Evolutionary conservation across 2,888 invertebrate species (phyloP).

Genomic region (Linyphia triangularis): DNA sequence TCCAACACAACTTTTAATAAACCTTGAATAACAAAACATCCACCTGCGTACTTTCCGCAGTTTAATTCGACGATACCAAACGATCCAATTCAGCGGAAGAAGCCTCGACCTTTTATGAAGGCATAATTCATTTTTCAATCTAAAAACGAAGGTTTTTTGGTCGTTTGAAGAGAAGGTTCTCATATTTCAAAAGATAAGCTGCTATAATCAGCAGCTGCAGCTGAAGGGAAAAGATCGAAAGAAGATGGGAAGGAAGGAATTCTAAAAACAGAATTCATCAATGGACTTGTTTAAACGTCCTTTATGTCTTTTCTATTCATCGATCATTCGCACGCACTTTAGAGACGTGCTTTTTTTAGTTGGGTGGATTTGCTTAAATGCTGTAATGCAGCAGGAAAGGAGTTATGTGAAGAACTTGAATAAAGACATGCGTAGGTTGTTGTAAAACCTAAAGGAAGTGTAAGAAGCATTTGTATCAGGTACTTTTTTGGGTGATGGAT

Average conservation of each 20-base stretch:
- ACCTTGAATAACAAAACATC: background rate
- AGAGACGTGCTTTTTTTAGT: too few relatives aligned
- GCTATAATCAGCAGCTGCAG: background rate
- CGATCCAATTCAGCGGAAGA: background rate
- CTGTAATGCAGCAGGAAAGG: too few relatives aligned
- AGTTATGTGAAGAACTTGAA: too few relatives aligned
- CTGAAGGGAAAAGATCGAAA: background rate
- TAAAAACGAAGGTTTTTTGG: background rate
- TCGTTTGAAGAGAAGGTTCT: conserved; percentile 1
- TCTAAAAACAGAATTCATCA: background rate
- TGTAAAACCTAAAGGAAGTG: too few relatives aligned
- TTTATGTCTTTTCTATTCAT: conserved; percentile 9
- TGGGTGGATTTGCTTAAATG: too few relatives aligned
- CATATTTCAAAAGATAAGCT: conserved; percentile 4
- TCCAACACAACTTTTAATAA: background rate
- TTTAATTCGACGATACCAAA: too few relatives aligned
- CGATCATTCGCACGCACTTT: conserved; percentile 9
- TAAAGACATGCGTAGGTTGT: too few relatives aligned
- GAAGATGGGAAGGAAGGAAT: background rate
- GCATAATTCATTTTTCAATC: background rate
- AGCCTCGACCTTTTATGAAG: background rate
- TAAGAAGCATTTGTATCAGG: too few relatives aligned
- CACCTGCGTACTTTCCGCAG: background rate
- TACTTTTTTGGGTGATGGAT: too few relatives aligned
- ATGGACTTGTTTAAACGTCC: conserved; percentile 22